phyloP scores from a whole-genome alignment of 2,113 vertebrate species.

The Pteropus alecto region DNA sequence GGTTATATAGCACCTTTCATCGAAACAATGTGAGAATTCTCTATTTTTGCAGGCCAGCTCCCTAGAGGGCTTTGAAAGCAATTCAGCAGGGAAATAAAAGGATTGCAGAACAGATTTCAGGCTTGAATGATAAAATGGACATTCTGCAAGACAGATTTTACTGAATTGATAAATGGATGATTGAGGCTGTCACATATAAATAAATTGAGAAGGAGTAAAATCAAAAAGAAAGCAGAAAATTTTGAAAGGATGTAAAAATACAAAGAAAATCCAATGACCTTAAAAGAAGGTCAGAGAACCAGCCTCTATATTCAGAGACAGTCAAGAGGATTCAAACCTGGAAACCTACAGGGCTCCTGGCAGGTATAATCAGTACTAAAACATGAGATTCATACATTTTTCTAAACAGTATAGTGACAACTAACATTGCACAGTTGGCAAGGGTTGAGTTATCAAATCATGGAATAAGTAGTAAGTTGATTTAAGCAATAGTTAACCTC shows the following conservation, averaged over 20 bases:
- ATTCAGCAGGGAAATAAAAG: conserved; percentile 79
- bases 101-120: conserved; percentile 76
- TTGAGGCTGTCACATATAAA: conserved; percentile 78
- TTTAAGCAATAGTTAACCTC: neutral
- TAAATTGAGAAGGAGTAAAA: conserved; percentile 77
- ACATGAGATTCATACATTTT: neutral
- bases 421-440: neutral
- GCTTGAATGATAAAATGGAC: conserved; percentile 79
- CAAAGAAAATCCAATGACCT: conserved; percentile 63
- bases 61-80: conserved; percentile 78
- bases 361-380: neutral
- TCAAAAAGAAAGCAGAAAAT: conserved; percentile 72
- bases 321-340: conserved; percentile 29
- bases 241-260: conserved; percentile 59
- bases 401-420: neutral
- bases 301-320: conserved; percentile 36
- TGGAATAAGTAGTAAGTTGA: neutral
- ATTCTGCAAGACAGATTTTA: conserved; percentile 79
- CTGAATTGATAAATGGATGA: conserved; percentile 79
- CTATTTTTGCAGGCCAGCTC: conserved; percentile 77
- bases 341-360: neutral
- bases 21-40: conserved; percentile 78
- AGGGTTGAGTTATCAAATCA: neutral
- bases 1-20: conserved; percentile 77
- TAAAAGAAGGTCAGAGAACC: conserved; percentile 66